Conservation (phyloP, 2,797 vertebrate species). For the Acestrorhynchus altus region DNA sequence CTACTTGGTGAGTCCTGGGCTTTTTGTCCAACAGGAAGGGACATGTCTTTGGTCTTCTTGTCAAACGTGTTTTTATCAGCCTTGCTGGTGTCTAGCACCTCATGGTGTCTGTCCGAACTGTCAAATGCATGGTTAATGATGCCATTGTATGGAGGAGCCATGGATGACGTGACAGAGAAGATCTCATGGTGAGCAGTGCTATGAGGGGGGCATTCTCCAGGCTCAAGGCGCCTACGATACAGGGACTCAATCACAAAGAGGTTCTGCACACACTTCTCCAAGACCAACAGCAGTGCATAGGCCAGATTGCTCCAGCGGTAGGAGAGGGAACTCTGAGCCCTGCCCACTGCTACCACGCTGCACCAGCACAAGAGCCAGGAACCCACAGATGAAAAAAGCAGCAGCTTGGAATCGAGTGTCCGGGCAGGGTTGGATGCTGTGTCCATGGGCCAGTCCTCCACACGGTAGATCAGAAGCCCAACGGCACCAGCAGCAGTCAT, state of each 20-base stretch:
- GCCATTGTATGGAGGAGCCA: slow-evolving; percentile 74
- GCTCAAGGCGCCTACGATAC: slow-evolving; percentile 79
- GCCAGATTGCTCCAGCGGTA: slow-evolving; percentile 90
- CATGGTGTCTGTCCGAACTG: slow-evolving; percentile 57
- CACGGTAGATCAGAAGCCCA: slow-evolving; percentile 86
- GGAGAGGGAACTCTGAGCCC: slow-evolving; percentile 72
- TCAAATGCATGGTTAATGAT: slow-evolving; percentile 76
- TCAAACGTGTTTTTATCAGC: slow-evolving; percentile 61
- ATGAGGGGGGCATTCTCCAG: slow-evolving; percentile 60
- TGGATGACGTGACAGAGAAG: slow-evolving; percentile 81
- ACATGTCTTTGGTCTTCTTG: slow-evolving; percentile 64
- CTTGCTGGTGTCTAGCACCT: slow-evolving; percentile 59
- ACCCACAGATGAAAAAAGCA: slow-evolving; percentile 89
- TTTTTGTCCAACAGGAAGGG: slow-evolving; percentile 57
- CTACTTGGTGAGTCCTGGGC: slow-evolving; percentile 53
- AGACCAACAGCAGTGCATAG: slow-evolving; percentile 87
- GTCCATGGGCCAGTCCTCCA: slow-evolving; percentile 81
- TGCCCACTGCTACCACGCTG: slow-evolving; percentile 85
- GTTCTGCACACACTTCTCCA: slow-evolving; percentile 95
- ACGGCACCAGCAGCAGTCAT: slow-evolving; percentile 84
- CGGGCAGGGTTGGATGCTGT: slow-evolving; percentile 88
- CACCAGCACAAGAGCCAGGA: slow-evolving; percentile 98
- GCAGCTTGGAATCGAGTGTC: slow-evolving; percentile 88
- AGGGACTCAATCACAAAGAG: slow-evolving; percentile 93
- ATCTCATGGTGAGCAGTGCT: slow-evolving; percentile 57